Evolutionary conservation across 2,888 invertebrate species (phyloP).

Genomic region (Drosophila macrospina): DNA sequence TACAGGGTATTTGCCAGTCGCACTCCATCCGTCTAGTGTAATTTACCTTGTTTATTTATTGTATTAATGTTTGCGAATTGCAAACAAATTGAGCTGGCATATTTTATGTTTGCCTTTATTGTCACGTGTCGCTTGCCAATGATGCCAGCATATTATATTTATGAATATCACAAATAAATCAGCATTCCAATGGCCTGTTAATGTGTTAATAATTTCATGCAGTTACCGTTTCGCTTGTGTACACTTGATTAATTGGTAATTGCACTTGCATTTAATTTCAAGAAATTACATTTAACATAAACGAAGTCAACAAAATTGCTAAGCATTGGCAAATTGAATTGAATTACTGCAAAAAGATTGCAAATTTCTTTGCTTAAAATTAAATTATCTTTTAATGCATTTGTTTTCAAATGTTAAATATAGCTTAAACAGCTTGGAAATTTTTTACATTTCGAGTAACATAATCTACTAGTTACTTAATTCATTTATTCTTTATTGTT

Average conservation of each 20-base stretch:
- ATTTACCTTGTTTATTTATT: slow-evolving; percentile 55
- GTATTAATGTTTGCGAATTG: slow-evolving; percentile 56
- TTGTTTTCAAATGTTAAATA: too few species aligned
- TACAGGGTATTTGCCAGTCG: slow-evolving; percentile 3
- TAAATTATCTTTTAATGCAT: not conserved
- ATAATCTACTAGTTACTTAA: too few species aligned
- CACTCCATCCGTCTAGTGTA: too few species aligned
- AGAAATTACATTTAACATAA: not conserved
- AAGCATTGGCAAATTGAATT: not conserved
- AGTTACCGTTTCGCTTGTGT: slow-evolving; percentile 28
- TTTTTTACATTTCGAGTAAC: not conserved
- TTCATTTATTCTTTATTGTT: too few species aligned
- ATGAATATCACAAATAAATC: slow-evolving; percentile 72
- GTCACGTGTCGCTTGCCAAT: slow-evolving; percentile 68
- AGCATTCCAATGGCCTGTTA: slow-evolving; percentile 58
- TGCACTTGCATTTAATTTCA: slow-evolving; percentile 17
- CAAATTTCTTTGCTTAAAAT: not conserved
- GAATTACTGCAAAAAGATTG: not conserved
- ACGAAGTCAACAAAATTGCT: not conserved
- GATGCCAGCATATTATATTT: slow-evolving; percentile 63
- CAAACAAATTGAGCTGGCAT: slow-evolving; percentile 61
- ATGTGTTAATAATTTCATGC: slow-evolving; percentile 70
- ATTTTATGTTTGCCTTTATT: slow-evolving; percentile 55
- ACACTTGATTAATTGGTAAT: slow-evolving; percentile 58
- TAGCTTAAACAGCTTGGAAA: not conserved